Percentiles rank a stretch among this genome's conserved stretches.
phyloP scores from a whole-genome alignment of 2,797 vertebrate species.

The Phoxinus dragarum region DNA sequence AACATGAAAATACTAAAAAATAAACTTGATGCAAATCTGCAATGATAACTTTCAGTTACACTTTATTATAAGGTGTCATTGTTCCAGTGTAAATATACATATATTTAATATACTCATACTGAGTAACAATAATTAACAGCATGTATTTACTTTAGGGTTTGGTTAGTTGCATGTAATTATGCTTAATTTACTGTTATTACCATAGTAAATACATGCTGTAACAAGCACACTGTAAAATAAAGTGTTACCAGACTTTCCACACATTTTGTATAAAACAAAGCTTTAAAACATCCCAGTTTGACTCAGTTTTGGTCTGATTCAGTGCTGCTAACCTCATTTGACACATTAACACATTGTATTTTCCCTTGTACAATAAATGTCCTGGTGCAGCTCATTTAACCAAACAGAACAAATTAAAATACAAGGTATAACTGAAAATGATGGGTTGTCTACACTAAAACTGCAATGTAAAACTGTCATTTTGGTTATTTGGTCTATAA shows the following conservation, averaged over 20 bases:
- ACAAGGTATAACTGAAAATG: not conserved
- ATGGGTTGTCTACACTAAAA: not conserved
- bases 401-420: not conserved
- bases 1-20: not conserved
- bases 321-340: not conserved
- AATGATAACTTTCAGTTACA: not conserved
- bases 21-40: not conserved
- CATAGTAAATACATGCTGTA: not conserved
- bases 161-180: not conserved
- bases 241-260: not conserved
- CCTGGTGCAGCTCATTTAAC: not conserved
- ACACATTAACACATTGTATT: constrained; percentile 1
- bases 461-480: not conserved
- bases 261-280: not conserved
- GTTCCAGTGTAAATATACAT: not conserved
- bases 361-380: constrained; percentile 4
- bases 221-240: not conserved
- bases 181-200: not conserved
- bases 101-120: not conserved
- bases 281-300: not conserved
- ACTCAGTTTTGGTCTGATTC: not conserved
- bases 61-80: not conserved
- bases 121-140: not conserved
- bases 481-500: constrained; percentile 39
- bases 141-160: not conserved